Percentiles rank a stretch among this genome's conserved stretches.
These are phyloP conservation scores for Megaceryle maxima DNA, from an alignment of 2,113 vertebrate genomes.

Conservation along the genomic window DNA sequence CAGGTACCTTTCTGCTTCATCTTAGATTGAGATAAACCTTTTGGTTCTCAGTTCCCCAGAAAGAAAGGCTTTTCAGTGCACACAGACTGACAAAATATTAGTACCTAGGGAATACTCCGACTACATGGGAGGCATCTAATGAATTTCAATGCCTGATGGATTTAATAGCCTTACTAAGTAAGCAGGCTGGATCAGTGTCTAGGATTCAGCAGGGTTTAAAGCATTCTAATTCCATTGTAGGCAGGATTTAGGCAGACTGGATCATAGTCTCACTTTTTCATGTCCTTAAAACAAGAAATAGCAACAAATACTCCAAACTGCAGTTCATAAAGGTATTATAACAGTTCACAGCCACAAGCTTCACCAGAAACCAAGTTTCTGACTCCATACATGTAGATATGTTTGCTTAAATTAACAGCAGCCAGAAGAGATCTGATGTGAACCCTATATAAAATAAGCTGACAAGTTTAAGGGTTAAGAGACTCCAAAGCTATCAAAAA, in stretches of 20 bases:
- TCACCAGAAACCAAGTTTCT: neutral
- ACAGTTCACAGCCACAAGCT: neutral
- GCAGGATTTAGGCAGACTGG: constrained; percentile 6
- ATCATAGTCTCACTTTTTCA: neutral
- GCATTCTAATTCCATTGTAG: neutral
- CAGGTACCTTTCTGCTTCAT: neutral
- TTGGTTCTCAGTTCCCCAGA: neutral
- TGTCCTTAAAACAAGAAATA: neutral
- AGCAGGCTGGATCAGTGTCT: constrained; percentile 13
- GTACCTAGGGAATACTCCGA: neutral
- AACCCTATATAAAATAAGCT: neutral
- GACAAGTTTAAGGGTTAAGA: neutral
- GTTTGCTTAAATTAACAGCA: neutral
- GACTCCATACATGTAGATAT: neutral
- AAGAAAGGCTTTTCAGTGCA: neutral
- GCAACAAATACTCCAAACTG: neutral
- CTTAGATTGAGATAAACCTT: neutral
- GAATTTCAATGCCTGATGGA: constrained; percentile 27
- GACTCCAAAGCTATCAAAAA: neutral
- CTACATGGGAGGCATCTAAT: neutral
- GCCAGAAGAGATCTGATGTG: neutral
- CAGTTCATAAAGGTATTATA: neutral
- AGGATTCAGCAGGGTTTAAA: constrained; percentile 30
- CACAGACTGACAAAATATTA: neutral
- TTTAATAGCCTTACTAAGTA: constrained; percentile 41